These are phyloP conservation scores for Sebastes diploproa DNA, from an alignment of 2,797 vertebrate genomes.

Conservation along the genomic window DNA sequence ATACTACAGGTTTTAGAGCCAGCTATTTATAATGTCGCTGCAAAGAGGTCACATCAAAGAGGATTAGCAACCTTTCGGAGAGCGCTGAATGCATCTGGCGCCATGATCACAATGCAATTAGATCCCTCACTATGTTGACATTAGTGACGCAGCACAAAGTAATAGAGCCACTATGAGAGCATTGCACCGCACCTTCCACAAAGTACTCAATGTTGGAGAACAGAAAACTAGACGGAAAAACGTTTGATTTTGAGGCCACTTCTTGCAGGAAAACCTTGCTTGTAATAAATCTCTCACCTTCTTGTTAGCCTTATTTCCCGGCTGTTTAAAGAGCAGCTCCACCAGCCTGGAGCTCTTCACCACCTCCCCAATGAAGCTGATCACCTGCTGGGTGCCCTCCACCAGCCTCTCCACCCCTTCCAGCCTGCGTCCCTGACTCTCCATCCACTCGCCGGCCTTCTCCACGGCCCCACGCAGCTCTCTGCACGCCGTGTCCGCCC, in stretches of 20 bases:
- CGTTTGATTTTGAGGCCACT: neutral
- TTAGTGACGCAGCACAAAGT: neutral
- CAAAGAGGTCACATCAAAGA: neutral
- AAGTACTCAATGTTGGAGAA: neutral
- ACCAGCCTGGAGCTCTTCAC: slow-evolving; percentile 83
- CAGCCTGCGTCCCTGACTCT: slow-evolving; percentile 82
- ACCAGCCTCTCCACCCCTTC: slow-evolving; percentile 86
- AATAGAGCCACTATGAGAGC: neutral
- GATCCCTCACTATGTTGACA: neutral
- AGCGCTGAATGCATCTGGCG: neutral
- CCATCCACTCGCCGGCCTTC: slow-evolving; percentile 71
- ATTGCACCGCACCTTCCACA: neutral
- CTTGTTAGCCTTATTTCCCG: slow-evolving; percentile 50
- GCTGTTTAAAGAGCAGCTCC: slow-evolving; percentile 72
- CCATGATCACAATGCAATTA: slow-evolving; percentile 20
- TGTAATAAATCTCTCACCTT: slow-evolving; percentile 67
- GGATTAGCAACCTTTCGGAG: neutral
- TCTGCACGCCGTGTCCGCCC: slow-evolving; percentile 68
- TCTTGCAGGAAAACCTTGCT: neutral
- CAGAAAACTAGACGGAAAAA: neutral
- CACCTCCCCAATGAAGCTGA: slow-evolving; percentile 83
- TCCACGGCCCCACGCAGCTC: slow-evolving; percentile 79
- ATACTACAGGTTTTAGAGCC: neutral
- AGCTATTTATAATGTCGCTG: neutral
- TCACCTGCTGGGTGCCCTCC: slow-evolving; percentile 83